Conservation (phyloP, 2,113 vertebrate genomes). For the Galeopterus variegatus region DNA sequence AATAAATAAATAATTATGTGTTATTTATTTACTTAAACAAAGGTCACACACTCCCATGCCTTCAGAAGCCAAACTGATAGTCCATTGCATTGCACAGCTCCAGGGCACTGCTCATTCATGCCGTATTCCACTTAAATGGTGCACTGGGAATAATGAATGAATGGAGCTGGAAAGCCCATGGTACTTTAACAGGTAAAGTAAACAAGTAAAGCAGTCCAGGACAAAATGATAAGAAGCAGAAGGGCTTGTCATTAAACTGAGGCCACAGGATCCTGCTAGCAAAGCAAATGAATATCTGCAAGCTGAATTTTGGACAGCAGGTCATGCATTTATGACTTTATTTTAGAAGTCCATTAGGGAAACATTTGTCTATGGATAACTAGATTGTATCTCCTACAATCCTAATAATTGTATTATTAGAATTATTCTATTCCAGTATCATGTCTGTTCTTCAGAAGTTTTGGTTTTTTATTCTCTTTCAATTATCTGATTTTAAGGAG, state of each 20-base stretch:
- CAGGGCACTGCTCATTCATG: background rate
- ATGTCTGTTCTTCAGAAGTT: background rate
- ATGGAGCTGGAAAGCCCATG: background rate
- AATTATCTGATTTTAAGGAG: background rate
- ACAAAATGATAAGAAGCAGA: background rate
- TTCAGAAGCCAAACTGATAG: background rate
- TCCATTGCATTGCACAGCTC: background rate
- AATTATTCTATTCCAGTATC: background rate
- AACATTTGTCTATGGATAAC: background rate
- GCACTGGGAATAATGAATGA: background rate
- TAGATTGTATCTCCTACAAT: background rate
- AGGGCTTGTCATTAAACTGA: background rate
- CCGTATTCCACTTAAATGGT: background rate
- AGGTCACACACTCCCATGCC: background rate
- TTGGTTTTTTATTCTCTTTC: slow-evolving; percentile 8
- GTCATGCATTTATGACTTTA: background rate
- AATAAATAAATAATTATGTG: background rate
- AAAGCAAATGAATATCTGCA: background rate
- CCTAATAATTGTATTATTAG: background rate
- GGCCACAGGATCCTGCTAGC: background rate
- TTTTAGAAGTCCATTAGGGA: background rate
- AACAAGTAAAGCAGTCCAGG: background rate
- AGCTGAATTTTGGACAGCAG: background rate
- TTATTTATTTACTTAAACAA: slow-evolving; percentile 25
- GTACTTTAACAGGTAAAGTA: background rate